phyloP scores from a whole-genome alignment of 2,888 invertebrate genomes.

The Spatulosminthurus flaviceps region DNA sequence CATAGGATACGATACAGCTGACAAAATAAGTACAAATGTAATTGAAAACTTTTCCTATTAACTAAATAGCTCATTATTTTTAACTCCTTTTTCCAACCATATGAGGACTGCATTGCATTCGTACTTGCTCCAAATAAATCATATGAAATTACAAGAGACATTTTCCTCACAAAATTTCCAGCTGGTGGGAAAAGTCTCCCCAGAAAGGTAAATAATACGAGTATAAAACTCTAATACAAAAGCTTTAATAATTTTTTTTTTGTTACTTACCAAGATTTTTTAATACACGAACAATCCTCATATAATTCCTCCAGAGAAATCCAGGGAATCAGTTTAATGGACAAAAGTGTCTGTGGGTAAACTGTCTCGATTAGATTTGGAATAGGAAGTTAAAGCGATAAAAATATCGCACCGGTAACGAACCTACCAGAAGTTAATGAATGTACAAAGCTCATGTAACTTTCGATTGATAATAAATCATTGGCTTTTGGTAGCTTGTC shows the following conservation, averaged over 20 bases:
- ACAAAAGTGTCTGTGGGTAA: not conserved
- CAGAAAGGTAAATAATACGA: not conserved
- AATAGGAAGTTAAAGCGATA: too few relatives aligned
- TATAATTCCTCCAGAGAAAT: not conserved
- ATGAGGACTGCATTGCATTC: not conserved
- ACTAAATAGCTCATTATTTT: not conserved
- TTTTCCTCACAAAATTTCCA: too few relatives aligned
- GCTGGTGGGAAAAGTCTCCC: not conserved
- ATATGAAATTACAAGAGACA: too few relatives aligned
- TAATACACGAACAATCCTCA: not conserved
- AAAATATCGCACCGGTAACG: slow-evolving; percentile 9
- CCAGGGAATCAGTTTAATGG: too few relatives aligned
- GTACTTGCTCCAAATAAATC: too few relatives aligned
- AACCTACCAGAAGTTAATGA: not conserved
- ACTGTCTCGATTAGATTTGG: not conserved
- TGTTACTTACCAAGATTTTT: not conserved
- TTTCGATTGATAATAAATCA: not conserved
- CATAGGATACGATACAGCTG: too few relatives aligned
- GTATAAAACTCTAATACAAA: not conserved
- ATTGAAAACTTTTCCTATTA: slow-evolving; percentile 1
- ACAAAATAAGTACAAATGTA: not conserved
- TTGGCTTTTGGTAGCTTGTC: not conserved
- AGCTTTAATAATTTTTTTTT: too few relatives aligned
- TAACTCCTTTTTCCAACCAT: not conserved
- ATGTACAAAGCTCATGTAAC: not conserved